Evolutionary conservation across 1,140 invertebrate species (phyloP).

Genomic region (Oreohelix idahoensis): DNA sequence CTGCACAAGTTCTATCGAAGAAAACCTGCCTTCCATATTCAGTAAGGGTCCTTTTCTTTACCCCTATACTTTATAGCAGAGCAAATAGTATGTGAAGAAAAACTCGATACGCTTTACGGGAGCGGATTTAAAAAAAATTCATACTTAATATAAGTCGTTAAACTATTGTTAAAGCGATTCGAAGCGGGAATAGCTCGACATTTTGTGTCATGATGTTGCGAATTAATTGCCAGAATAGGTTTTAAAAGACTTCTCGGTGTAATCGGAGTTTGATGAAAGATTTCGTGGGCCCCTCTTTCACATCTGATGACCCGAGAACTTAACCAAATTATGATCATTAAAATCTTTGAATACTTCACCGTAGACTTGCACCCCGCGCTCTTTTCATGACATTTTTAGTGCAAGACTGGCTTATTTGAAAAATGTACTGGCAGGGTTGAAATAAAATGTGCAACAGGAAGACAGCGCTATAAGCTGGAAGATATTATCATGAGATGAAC

Average conservation of each 20-base stretch:
- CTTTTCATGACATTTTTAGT: background rate
- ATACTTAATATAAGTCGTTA: background rate
- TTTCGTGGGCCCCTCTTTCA: background rate
- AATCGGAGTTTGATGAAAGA: background rate
- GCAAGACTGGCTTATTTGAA: no score
- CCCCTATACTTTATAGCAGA: no score
- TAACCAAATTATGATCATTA: slow-evolving; percentile 10
- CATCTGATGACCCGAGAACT: background rate
- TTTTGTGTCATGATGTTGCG: background rate
- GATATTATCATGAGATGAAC: no score
- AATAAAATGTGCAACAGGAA: no score
- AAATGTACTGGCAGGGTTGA: no score
- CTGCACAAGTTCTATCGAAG: no score
- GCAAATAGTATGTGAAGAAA: no score
- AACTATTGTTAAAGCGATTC: background rate
- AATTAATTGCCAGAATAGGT: slow-evolving; percentile 4
- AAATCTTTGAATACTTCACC: background rate
- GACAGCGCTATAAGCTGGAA: no score
- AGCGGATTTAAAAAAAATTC: background rate
- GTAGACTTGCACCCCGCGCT: background rate
- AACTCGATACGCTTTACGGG: no score
- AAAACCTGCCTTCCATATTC: no score
- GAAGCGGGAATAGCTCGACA: background rate
- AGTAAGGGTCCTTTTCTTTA: no score
- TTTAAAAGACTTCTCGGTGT: background rate